Evolutionary conservation across 2,797 vertebrate genomes (phyloP).

Genomic region (Neosalanx taihuensis): DNA sequence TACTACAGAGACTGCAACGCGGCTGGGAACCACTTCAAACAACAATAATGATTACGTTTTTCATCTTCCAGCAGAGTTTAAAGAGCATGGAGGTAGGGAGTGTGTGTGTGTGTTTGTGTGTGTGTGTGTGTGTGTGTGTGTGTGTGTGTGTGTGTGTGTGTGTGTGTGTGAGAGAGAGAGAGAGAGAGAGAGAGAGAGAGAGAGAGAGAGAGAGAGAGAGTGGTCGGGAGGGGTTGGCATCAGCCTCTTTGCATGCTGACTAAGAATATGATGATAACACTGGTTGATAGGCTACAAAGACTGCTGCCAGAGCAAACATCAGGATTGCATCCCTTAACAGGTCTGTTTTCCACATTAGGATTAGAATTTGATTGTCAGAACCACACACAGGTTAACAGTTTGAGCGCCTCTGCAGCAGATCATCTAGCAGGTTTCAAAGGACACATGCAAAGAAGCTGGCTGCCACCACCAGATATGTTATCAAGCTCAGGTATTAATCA

Average conservation of each 20-base stretch:
- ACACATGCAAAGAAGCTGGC: not conserved
- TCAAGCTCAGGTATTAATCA: not conserved
- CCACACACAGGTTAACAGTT: conserved; percentile 19
- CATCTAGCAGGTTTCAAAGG: not conserved
- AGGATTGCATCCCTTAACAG: conserved; percentile 43
- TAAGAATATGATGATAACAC: conserved; percentile 15
- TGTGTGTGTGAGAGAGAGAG: too few species aligned
- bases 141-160: too few species aligned
- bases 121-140: too few species aligned
- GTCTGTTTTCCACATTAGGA: conserved; percentile 26
- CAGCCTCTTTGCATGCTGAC: conserved; percentile 16
- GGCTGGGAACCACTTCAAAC: conserved; percentile 27
- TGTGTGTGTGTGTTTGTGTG: too few species aligned
- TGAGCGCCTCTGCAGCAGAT: not conserved
- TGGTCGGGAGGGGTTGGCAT: not conserved
- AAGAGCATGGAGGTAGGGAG: conserved; percentile 18
- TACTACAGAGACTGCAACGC: conserved; percentile 34
- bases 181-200: not conserved
- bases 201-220: conserved; percentile 17
- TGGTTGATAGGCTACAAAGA: not conserved
- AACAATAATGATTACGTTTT: conserved; percentile 18
- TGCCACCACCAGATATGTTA: not conserved
- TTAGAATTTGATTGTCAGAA: not conserved
- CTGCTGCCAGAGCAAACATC: conserved; percentile 28
- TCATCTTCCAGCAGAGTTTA: conserved; percentile 33